Percentiles rank a stretch among this genome's conserved stretches.
Evolutionary conservation across 35 echinoderm and acorn worm species (phyloP).

Genomic region (Heliocidaris erythrogramma): DNA sequence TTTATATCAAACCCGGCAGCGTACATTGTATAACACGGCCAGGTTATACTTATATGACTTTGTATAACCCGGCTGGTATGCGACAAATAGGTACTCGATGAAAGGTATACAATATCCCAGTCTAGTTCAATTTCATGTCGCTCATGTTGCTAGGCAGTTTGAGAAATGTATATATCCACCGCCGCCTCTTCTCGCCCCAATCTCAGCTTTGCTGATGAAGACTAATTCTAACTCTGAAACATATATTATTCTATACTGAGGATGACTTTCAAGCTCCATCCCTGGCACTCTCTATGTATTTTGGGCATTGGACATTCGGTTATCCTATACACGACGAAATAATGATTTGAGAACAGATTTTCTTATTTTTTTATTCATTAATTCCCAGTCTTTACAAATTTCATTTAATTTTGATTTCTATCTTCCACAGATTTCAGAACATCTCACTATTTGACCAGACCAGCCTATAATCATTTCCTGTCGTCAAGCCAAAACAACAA

Average conservation of each 20-base stretch:
- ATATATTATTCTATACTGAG: no score
- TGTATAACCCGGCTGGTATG: not conserved
- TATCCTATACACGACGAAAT: no score
- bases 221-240: no score
- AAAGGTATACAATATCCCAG: not conserved
- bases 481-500: not conserved
- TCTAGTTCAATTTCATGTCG: not conserved
- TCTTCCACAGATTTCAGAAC: not conserved
- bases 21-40: not conserved
- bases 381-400: no score
- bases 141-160: not conserved
- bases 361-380: no score
- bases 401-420: not conserved
- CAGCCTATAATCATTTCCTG: not conserved
- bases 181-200: no score
- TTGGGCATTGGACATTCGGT: no score
- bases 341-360: no score
- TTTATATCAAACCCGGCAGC: no score
- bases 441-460: not conserved
- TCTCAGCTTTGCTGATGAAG: no score
- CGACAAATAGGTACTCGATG: not conserved
- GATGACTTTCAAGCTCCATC: no score
- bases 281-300: no score
- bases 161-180: not conserved
- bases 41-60: not conserved